Evolutionary conservation across 2,888 invertebrate species (phyloP).

Genomic region (Trypoxylon attenuatum): DNA sequence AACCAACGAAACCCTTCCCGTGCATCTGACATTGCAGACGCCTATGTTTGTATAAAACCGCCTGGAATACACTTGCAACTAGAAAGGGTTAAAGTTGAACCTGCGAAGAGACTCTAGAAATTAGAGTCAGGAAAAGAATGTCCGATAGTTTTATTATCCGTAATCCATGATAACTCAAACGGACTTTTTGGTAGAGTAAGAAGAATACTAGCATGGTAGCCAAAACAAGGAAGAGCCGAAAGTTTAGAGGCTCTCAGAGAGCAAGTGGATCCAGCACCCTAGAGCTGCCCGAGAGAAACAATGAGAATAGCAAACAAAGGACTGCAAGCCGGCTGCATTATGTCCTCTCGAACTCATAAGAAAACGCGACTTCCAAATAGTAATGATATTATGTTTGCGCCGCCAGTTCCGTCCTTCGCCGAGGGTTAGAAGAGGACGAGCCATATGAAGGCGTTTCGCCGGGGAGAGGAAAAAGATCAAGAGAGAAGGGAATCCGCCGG

Average conservation of each 20-base stretch:
- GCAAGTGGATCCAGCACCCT: conserved; percentile 1
- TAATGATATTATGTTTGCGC: conserved; percentile 70
- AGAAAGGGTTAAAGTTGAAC: too few species aligned
- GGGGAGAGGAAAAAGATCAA: too few species aligned
- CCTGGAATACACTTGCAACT: too few species aligned
- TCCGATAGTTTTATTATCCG: too few species aligned
- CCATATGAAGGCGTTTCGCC: too few species aligned
- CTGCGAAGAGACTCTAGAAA: too few species aligned
- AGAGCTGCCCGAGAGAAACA: conserved; percentile 53
- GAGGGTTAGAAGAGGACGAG: conserved; percentile 3
- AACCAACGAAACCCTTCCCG: too few species aligned
- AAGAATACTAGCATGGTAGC: neutral
- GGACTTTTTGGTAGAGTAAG: too few species aligned
- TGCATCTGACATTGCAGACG: too few species aligned
- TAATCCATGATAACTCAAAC: too few species aligned
- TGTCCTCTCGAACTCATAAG: conserved; percentile 67
- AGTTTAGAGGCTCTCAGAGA: conserved; percentile 28
- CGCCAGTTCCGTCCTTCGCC: conserved; percentile 17
- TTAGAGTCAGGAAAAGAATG: too few species aligned
- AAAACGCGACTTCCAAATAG: conserved; percentile 70
- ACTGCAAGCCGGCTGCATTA: conserved; percentile 60
- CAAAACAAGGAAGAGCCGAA: conserved; percentile 23
- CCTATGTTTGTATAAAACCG: too few species aligned
- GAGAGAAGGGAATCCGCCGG: neutral
- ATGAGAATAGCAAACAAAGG: conserved; percentile 68